phyloP scores from a whole-genome alignment of 2,888 invertebrate genomes.

The Molorchus minor region DNA sequence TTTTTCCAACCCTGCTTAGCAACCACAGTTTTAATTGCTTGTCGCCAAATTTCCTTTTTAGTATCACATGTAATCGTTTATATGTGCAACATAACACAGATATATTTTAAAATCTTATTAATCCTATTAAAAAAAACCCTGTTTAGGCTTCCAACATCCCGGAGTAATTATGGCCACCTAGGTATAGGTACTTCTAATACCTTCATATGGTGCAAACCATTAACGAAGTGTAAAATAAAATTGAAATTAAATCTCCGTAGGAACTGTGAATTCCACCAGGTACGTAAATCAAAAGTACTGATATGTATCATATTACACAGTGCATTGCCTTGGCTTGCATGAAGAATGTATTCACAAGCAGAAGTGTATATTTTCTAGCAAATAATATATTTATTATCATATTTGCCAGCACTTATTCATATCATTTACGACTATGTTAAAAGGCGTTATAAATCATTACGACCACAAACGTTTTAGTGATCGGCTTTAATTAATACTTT shows the following conservation, averaged over 20 bases:
- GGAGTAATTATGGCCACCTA: too few relatives aligned
- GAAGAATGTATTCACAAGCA: not conserved
- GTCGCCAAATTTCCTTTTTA: too few relatives aligned
- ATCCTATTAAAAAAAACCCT: too few relatives aligned
- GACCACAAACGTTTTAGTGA: conserved; percentile 6
- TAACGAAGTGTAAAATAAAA: not conserved
- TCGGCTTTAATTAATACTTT: conserved; percentile 14
- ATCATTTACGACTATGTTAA: conserved; percentile 20
- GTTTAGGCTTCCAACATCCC: too few relatives aligned
- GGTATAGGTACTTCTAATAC: too few relatives aligned
- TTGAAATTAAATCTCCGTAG: not conserved
- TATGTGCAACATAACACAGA: too few relatives aligned
- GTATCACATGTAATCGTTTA: too few relatives aligned
- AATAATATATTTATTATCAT: conserved; percentile 22
- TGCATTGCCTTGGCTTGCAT: conserved; percentile 6
- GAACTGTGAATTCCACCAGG: not conserved
- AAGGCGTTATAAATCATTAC: conserved; percentile 7
- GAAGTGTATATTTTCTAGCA: conserved; percentile 1
- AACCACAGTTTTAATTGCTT: too few relatives aligned
- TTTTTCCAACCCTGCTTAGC: too few relatives aligned
- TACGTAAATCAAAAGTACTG: not conserved
- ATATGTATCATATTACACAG: conserved; percentile 9
- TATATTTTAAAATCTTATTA: too few relatives aligned
- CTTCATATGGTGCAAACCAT: too few relatives aligned
- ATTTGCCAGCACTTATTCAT: conserved; percentile 11